A percentile compares a stretch with the other conserved stretches of the same genome.
Conservation (phyloP, 2,797 vertebrate genomes). For the Borostomias antarcticus region DNA sequence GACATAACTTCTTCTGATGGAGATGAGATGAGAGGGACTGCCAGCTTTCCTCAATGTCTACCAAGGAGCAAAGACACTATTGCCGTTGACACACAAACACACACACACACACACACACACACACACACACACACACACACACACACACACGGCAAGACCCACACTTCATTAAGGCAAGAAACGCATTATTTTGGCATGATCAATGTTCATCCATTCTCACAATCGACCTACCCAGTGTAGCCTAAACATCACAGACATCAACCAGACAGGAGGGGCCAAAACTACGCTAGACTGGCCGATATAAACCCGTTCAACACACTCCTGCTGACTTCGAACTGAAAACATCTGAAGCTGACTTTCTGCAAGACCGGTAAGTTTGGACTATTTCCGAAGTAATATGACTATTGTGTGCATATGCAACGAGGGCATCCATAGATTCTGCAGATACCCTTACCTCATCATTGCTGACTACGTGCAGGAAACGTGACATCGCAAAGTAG, state of each 20-base stretch:
- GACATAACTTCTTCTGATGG: too few relatives aligned
- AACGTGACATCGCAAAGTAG: neutral
- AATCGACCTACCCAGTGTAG: neutral
- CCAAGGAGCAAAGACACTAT: too few relatives aligned
- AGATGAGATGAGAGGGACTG: too few relatives aligned
- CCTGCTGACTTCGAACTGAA: slow-evolving; percentile 8
- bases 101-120: too few relatives aligned
- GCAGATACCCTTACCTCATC: neutral
- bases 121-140: too few relatives aligned
- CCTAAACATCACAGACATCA: neutral
- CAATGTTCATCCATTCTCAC: neutral
- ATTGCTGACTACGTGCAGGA: neutral
- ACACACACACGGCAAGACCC: too few relatives aligned
- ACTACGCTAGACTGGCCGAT: neutral
- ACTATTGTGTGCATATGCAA: neutral
- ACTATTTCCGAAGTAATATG: neutral
- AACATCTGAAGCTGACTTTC: slow-evolving; percentile 4
- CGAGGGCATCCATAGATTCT: neutral
- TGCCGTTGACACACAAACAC: too few relatives aligned
- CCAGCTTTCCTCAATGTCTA: too few relatives aligned
- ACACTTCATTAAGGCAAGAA: neutral
- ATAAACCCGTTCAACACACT: neutral
- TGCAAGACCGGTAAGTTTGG: slow-evolving; percentile 12
- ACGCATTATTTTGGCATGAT: neutral
- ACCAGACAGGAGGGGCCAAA: neutral